Conservation (phyloP, 1,140 invertebrate genomes). For the Pseudoatta argentina region DNA sequence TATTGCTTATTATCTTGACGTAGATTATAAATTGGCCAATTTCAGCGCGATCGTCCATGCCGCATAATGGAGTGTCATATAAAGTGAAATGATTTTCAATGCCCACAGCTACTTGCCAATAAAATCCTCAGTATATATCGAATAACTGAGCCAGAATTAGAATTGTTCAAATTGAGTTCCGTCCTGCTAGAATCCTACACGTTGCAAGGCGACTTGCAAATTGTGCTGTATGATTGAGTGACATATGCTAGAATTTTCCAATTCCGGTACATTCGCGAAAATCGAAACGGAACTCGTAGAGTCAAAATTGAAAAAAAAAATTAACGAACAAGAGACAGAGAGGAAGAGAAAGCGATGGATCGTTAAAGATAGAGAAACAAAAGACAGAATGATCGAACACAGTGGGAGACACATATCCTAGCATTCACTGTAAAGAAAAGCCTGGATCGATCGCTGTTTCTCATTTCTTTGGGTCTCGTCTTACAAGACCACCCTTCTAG, state of each 20-base stretch:
- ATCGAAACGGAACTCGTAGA: background rate
- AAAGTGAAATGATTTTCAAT: constrained; percentile 18
- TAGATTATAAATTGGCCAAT: background rate
- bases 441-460: constrained; percentile 69
- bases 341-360: constrained; percentile 18
- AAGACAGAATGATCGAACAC: background rate
- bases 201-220: constrained; percentile 68
- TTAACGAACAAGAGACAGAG: background rate
- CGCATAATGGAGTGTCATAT: background rate
- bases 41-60: background rate
- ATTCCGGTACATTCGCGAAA: constrained; percentile 1
- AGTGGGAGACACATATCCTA: constrained; percentile 5
- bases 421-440: constrained; percentile 66
- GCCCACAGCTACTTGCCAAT: background rate
- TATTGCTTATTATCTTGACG: constrained; percentile 21
- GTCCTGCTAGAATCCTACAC: background rate
- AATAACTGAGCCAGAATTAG: constrained; percentile 70
- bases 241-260: constrained; percentile 65
- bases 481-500: constrained; percentile 70
- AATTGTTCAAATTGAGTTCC: constrained; percentile 80
- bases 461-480: constrained; percentile 69
- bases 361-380: background rate
- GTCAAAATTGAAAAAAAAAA: background rate
- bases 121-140: constrained; percentile 61
- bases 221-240: constrained; percentile 67